Base-by-base conservation (phyloP, 2,113 vertebrate species). In the Mohoua ochrocephala region DNA sequence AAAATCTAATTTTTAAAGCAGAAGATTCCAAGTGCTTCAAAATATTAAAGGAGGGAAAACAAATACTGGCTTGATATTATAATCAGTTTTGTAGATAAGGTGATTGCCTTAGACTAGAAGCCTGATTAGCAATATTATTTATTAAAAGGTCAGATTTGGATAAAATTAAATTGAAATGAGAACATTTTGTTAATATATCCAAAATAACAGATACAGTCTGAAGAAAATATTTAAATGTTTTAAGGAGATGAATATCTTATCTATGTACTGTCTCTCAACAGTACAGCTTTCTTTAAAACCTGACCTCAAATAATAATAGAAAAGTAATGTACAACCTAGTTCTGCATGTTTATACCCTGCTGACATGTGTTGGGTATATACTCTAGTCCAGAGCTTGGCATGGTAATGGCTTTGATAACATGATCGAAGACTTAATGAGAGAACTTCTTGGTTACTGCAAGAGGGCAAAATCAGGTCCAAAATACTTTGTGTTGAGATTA, bases 221-320 rank as follows among this genome's bases (percentile, higher is more conserved):
- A 90, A 94, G 88, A 75, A 27, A 89, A 41, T 87, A 82, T 81
- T 79, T 91, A 64, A 91, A 60, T 83, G 59, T 89, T 93, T 70
- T 94, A 93, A 92, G 76, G 87, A 95, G 84, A 86, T 80, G 95
- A 96, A 89, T 80, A 93, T 93, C 63, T 87, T 84, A 77, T n/a
- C n/a, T n/a, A n/a, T n/a, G 74, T 59, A n/a, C n/a, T n/a, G 39
- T 63, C 16, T 80, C 28, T 88, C 39, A 86, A 42, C 15, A 59
- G 35, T 41, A 60, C 17, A 70, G 21, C 13, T 41, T 89, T 78
- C 87, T 95, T 73, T 81, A 74, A 89, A 90, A 84, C 81, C n/a
- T 95, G 84, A 95, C 88, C 74, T 96, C 87, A 95, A 92, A 75
- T 96, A 91, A 85, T 70, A 91, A 92, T 22, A 97, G 74, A 82